phyloP scores from a whole-genome alignment of 2,888 invertebrate genomes.

The Xylota segnis region DNA sequence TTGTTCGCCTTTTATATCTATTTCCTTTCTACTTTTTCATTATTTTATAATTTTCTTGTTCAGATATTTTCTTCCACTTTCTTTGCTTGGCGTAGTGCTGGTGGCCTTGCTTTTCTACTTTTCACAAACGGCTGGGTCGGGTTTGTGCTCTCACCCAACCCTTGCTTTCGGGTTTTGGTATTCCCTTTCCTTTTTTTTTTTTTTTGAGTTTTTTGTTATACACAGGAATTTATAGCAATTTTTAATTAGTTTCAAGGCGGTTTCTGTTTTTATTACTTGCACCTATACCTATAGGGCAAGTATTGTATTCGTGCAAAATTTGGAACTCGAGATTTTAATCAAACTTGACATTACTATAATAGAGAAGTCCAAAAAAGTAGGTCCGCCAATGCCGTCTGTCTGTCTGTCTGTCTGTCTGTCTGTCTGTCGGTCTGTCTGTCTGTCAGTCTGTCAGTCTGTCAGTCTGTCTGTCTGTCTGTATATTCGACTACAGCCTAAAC shows the following conservation, averaged over 20 bases:
- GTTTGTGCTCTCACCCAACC: background rate
- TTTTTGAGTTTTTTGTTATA: background rate
- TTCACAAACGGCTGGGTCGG: conserved; percentile 7
- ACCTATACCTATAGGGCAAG: too few relatives aligned
- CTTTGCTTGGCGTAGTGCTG: conserved; percentile 12
- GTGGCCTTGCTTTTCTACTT: conserved; percentile 32
- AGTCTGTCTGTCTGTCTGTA: too few relatives aligned
- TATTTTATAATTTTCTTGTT: conserved; percentile 27
- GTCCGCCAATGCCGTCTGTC: too few relatives aligned
- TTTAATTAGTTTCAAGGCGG: conserved; percentile 50
- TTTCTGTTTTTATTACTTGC: background rate
- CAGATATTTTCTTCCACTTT: conserved; percentile 2
- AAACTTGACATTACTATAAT: too few relatives aligned
- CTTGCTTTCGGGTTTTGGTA: background rate
- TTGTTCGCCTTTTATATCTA: conserved; percentile 2
- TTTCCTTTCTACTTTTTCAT: conserved; percentile 11
- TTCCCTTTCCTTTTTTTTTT: too few relatives aligned
- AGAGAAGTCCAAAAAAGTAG: too few relatives aligned
- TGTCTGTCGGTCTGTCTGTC: too few relatives aligned
- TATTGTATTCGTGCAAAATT: too few relatives aligned
- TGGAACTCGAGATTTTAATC: too few relatives aligned
- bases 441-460: too few relatives aligned
- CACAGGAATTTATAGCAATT: conserved; percentile 34
- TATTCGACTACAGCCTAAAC: too few relatives aligned
- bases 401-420: too few relatives aligned